A percentile compares a stretch with the other conserved stretches of the same genome.
phyloP scores from a whole-genome alignment of 2,797 vertebrate species.

The Ispidina lecontei region DNA sequence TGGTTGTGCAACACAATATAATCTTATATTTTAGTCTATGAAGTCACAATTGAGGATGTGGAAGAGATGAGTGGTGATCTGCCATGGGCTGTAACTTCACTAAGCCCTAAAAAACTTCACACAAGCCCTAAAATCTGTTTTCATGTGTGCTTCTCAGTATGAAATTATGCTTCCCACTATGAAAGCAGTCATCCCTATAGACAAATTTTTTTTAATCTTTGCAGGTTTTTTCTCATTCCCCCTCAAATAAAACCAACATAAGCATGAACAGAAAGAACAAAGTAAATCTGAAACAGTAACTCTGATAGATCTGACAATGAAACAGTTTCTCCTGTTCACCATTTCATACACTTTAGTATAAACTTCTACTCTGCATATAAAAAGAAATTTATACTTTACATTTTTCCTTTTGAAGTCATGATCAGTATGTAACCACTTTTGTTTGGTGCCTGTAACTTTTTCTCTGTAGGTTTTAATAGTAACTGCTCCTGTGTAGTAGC shows the following conservation, averaged over 20 bases:
- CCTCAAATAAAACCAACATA: not conserved
- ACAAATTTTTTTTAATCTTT: not conserved
- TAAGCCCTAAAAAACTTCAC: not conserved
- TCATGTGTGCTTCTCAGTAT: too few relatives aligned
- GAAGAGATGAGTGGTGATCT: not conserved
- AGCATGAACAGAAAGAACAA: not conserved
- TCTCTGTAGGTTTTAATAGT: not conserved
- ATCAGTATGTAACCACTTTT: not conserved
- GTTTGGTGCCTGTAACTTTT: not conserved
- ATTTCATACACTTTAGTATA: not conserved
- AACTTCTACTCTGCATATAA: not conserved
- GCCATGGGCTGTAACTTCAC: not conserved
- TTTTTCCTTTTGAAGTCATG: not conserved
- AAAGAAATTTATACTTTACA: not conserved
- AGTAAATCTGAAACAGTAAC: not conserved
- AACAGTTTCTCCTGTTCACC: constrained; percentile 1
- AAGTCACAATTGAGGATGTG: not conserved
- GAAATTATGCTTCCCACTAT: not conserved
- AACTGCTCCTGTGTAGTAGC: not conserved
- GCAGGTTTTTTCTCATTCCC: not conserved
- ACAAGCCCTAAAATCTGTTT: not conserved
- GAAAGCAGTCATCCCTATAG: not conserved
- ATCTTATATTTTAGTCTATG: not conserved
- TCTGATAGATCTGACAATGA: not conserved
- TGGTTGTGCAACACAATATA: not conserved